Conservation (phyloP, 1,140 invertebrate species). For the Drosophila neocordata region DNA sequence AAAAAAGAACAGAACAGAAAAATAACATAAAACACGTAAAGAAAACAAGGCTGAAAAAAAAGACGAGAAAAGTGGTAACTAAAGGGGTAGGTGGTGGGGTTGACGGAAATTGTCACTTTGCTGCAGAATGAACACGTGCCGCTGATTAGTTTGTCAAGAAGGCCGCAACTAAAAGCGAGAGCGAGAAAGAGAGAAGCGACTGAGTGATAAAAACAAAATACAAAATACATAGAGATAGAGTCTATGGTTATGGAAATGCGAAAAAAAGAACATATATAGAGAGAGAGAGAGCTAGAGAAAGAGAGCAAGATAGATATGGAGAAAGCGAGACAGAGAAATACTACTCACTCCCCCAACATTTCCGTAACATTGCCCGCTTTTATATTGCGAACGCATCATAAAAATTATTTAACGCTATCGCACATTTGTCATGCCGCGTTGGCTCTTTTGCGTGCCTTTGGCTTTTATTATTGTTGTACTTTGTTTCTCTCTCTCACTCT, state of each 20-base stretch:
- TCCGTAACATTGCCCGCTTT: not conserved
- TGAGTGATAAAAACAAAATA: conserved; percentile 15
- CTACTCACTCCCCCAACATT: conserved; percentile 11
- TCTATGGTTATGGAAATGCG: not conserved
- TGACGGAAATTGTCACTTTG: conserved; percentile 69
- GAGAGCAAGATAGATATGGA: not conserved
- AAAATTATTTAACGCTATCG: conserved; percentile 80
- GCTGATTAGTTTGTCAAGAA: conserved; percentile 67
- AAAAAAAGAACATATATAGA: not conserved
- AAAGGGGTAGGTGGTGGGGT: not conserved
- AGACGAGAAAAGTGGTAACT: not conserved
- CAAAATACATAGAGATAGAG: conserved; percentile 11
- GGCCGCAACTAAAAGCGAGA: conserved; percentile 30
- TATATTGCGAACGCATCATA: conserved; percentile 70
- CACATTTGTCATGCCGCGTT: conserved; percentile 77
- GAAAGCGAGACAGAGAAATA: not conserved
- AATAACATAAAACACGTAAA: conserved; percentile 28
- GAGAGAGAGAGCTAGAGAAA: conserved; percentile 1
- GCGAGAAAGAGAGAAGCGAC: conserved; percentile 2
- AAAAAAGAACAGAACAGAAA: conserved; percentile 16
- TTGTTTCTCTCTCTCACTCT: conserved; percentile 10
- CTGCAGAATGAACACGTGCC: conserved; percentile 75
- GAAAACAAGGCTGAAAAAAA: conserved; percentile 22
- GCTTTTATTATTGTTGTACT: conserved; percentile 36
- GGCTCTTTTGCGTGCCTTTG: conserved; percentile 52